Evolutionary conservation across 2,113 vertebrate species (phyloP), one percentile per base, ranked within the genome.

Genomic region (Oxyruncus cristatus): DNA sequence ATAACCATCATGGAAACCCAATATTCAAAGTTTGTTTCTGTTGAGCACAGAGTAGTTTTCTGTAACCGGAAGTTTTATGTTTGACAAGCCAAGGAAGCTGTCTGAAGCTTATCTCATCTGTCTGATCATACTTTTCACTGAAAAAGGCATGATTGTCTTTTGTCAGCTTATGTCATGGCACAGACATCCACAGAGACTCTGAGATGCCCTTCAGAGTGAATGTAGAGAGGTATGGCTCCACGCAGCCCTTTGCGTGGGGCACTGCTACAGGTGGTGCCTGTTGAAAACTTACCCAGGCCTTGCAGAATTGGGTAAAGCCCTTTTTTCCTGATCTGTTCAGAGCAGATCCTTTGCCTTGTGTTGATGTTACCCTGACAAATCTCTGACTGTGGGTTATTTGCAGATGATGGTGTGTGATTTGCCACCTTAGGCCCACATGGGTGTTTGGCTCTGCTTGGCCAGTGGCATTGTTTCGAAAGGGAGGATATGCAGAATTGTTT

Each of bases 401-500:
- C 52, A 41, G 78, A 24, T 37, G 42, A 26, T 12, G 21, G 39
- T 14, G 6, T 94, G 76, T 86, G 83, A 75, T 85, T 86, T 92
- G 55, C 70, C 73, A 81, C 79, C 88, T 80, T 84, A 71, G 55
- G 37, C 81, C 73, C 76, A 68, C 65, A 26, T 3, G 20, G 56
- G n/a, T 72, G 73, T 81, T 93, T 61, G 63, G 47, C 80, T 85
- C 52, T 72, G 59, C 79, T 80, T 86, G 55, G 55, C 47, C 46
- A 61, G 50, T 77, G 68, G 46, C 70, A 35, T 81, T 92, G 77
- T 92, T 94, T 95, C 85, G 65, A 66, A 94, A 86, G 83, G 70
- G 65, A 92, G 90, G 91, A 82, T 89, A 95, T 94, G 81, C 82
- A 95, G 79, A 71, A 59, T 1, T 97, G 93, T 96, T 97, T 96